phyloP scores from a whole-genome alignment of 2,797 vertebrate species.

The Stomatorhinus walkeri region DNA sequence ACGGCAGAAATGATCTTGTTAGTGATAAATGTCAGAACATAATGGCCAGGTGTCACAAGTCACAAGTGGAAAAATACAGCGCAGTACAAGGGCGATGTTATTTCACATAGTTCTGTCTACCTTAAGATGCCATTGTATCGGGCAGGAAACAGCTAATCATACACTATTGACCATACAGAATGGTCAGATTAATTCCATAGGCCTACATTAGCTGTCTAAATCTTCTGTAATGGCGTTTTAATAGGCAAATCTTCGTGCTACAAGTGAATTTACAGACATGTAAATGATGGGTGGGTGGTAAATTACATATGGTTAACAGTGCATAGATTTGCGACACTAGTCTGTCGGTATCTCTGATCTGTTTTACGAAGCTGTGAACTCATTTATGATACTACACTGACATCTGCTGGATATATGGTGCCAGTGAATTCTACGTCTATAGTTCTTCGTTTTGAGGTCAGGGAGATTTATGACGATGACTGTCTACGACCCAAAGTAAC shows the following conservation, averaged over 20 bases:
- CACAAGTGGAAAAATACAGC: neutral
- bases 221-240: neutral
- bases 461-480: conserved; percentile 61
- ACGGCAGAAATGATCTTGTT: neutral
- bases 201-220: neutral
- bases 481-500: conserved; percentile 51
- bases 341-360: neutral
- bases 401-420: conserved; percentile 45
- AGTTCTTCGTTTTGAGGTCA: conserved; percentile 52
- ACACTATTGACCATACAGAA: neutral
- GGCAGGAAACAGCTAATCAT: neutral
- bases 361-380: neutral
- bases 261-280: neutral
- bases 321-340: neutral
- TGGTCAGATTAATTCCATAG: too few relatives aligned
- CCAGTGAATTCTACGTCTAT: conserved; percentile 6
- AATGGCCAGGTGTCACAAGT: neutral
- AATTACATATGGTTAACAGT: neutral
- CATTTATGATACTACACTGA: conserved; percentile 56
- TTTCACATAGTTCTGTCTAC: neutral
- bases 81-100: neutral
- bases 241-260: neutral
- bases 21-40: neutral
- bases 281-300: neutral
- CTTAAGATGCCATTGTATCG: neutral